Evolutionary conservation across 2,113 vertebrate genomes (phyloP).

Genomic region (Rattus rattus): DNA sequence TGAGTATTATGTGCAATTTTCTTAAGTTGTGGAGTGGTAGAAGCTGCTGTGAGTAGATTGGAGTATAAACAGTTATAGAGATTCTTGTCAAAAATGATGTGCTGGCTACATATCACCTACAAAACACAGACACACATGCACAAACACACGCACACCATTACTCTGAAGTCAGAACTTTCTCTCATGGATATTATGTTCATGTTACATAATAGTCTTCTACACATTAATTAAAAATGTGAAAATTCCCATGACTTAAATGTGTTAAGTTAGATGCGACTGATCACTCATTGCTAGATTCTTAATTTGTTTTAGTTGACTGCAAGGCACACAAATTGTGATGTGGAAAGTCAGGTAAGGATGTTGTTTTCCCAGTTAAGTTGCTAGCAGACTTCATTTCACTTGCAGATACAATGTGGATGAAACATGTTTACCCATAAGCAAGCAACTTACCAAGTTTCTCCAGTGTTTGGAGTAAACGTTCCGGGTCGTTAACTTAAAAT

Average conservation of each 20-base stretch:
- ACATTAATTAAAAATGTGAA: not conserved
- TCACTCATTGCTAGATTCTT: not conserved
- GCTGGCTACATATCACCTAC: not conserved
- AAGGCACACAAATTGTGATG: not conserved
- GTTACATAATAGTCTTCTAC: conserved; percentile 38
- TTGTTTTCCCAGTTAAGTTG: not conserved
- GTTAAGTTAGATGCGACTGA: not conserved
- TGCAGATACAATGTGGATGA: not conserved
- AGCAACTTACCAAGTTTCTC: not conserved
- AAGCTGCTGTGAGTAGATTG: not conserved
- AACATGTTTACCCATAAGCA: not conserved
- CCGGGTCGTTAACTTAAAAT: not conserved
- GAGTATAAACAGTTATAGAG: too few species aligned
- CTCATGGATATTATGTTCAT: not conserved
- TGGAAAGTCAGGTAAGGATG: not conserved
- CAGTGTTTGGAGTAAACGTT: not conserved
- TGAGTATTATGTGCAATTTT: not conserved
- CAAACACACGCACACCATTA: not conserved
- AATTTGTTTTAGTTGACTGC: not conserved
- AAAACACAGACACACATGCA: not conserved
- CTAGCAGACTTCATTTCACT: conserved; percentile 39
- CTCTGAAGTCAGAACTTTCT: not conserved
- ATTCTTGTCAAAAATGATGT: not conserved
- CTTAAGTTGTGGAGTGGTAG: not conserved
- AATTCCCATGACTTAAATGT: not conserved